Base-by-base conservation (phyloP, 2,797 vertebrate species). In the Petrocephalus schoutedeni region DNA sequence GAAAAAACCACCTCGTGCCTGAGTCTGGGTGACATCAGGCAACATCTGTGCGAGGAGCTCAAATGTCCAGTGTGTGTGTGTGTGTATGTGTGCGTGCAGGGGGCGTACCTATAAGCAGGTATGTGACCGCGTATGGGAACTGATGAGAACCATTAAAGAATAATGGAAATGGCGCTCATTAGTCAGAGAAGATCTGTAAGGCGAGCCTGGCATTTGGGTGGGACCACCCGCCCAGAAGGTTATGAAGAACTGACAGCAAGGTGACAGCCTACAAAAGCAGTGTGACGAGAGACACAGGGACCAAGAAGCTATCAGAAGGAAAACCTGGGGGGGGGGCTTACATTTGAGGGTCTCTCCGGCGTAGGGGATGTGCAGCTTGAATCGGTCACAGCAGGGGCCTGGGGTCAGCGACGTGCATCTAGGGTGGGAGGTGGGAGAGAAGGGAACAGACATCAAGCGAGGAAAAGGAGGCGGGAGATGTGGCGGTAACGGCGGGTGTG, bases 281-380 rank as follows among this genome's bases (percentile, higher is more conserved):
- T 45, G 10, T 1, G 21, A 23, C 23, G 49, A 45, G 9, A 10
- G 77, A 51, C 36, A 21, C 36, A 0, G 19, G 49, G 19, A 49
- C 19, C n/a, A 19, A 23, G 80, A 19, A 36, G 21, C 51, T 28
- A 83, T 7, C 8, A 53, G 49, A 8, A 10, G 51, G n/a, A 19
- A 83, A 54, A 51, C 3, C 1, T 45, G 41, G 54, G 12, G 41
- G 41, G 14, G 36, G 36, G 71, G 28, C 98, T 97, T 95, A 99
- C 98, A 99, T 96, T 99, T 99, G 80, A 99, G 96, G 14, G 97
- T 99, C 94, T 99, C 98, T 94, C 98, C 98, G 88, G 98, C 98
- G 87, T 99, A 99, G 0, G 98, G 98, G 90, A 99, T 99, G 93
- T 99, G 98, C 58, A 99, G 96, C 89, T 99, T 99, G 94, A 99